These are phyloP conservation scores for Pteronotus mesoamericanus DNA, from an alignment of 2,797 vertebrate species.

Conservation along the genomic window DNA sequence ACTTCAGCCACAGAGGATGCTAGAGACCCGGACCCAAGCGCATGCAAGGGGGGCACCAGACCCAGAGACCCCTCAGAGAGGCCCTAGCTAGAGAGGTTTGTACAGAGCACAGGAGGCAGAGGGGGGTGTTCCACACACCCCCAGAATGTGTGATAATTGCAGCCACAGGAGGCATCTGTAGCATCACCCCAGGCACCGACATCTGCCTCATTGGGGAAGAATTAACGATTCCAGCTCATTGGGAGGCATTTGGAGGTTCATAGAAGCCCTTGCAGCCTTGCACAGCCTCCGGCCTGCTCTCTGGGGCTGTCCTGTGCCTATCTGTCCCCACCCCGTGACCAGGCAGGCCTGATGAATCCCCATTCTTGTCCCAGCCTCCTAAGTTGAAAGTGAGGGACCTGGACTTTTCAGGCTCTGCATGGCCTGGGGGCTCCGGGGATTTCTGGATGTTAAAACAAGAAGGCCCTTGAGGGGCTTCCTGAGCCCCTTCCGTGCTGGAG, in stretches of 20 bases:
- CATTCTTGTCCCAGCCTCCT: neutral
- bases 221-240: constrained; percentile 69
- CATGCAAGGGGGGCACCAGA: neutral
- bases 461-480: neutral
- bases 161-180: constrained; percentile 29
- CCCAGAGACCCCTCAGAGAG: neutral
- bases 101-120: neutral
- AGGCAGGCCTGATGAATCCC: neutral
- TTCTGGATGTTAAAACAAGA: neutral
- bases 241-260: constrained; percentile 70
- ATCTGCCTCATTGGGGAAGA: constrained; percentile 73
- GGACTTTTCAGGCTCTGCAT: neutral
- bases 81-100: neutral
- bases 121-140: neutral
- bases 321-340: neutral
- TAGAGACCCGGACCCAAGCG: neutral
- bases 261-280: constrained; percentile 23
- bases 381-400: neutral
- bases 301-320: neutral
- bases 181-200: constrained; percentile 22
- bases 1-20: neutral
- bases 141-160: neutral
- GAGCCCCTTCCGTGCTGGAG: neutral
- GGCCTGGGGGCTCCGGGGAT: neutral
- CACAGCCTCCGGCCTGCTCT: neutral